Conservation (phyloP, 2,797 vertebrate species). For the Oryzias sinensis region DNA sequence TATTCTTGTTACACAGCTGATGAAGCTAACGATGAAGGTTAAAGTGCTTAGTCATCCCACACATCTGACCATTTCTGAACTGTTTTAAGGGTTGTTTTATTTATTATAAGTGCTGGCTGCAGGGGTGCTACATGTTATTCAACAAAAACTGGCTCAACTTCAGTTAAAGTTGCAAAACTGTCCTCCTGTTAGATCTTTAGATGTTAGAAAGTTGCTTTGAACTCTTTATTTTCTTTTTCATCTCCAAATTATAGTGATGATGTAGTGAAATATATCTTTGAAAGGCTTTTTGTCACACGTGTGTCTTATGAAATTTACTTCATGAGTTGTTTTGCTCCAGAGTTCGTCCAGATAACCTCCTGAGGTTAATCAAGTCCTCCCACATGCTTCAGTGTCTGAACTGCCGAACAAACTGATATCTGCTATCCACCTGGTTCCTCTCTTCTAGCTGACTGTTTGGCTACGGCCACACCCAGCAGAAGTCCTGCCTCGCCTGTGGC, state of each 20-base stretch:
- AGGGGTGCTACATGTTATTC: neutral
- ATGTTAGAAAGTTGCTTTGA: too few relatives aligned
- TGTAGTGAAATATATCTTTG: neutral
- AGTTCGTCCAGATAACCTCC: conserved; percentile 52
- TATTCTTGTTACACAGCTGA: too few relatives aligned
- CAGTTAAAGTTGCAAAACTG: neutral
- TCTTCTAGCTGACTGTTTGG: conserved; percentile 25
- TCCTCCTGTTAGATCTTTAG: neutral
- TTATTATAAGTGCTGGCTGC: too few relatives aligned
- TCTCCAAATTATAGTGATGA: too few relatives aligned
- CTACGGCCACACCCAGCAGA: too few relatives aligned
- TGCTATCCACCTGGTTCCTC: conserved; percentile 31
- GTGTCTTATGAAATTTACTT: neutral
- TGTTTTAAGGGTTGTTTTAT: too few relatives aligned
- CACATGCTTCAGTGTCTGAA: conserved; percentile 68
- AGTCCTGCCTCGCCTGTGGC: conserved; percentile 14
- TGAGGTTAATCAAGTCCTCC: conserved; percentile 46
- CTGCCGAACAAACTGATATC: conserved; percentile 60
- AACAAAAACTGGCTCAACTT: neutral
- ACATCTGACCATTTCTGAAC: too few relatives aligned
- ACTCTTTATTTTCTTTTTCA: too few relatives aligned
- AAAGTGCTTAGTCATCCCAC: too few relatives aligned
- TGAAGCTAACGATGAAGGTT: too few relatives aligned
- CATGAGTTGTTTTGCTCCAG: conserved; percentile 17
- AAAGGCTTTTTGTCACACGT: neutral